phyloP scores from a whole-genome alignment of 2,113 vertebrate genomes.

The Tyrannus savana region DNA sequence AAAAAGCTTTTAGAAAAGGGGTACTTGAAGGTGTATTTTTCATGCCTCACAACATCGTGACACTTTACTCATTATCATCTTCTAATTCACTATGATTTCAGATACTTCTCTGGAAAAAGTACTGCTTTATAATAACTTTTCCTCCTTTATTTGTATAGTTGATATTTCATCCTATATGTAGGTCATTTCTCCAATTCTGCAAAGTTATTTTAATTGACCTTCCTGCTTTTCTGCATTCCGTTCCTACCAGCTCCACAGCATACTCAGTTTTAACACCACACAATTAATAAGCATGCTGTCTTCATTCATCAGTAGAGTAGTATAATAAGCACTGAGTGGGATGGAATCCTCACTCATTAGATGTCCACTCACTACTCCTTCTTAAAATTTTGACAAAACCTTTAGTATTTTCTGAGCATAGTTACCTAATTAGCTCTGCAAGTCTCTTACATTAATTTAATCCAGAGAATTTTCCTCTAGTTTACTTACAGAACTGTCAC shows the following conservation, averaged over 20 bases:
- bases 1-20: neutral
- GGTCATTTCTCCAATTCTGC: neutral
- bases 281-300: neutral
- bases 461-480: neutral
- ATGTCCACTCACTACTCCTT: neutral
- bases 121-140: neutral
- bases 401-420: neutral
- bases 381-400: neutral
- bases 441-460: neutral
- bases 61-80: neutral
- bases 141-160: neutral
- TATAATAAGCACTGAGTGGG: neutral
- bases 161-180: neutral
- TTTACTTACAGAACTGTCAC: neutral
- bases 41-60: neutral
- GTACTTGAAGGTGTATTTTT: neutral
- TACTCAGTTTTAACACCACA: neutral
- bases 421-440: neutral
- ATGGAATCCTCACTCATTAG: neutral
- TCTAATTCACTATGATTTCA: neutral
- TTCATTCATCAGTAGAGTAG: neutral
- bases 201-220: neutral
- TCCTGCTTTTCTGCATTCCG: neutral
- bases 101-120: neutral
- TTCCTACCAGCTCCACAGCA: neutral